phyloP scores from a whole-genome alignment of 2,113 vertebrate species.

The Onychorhynchus coronatus region DNA sequence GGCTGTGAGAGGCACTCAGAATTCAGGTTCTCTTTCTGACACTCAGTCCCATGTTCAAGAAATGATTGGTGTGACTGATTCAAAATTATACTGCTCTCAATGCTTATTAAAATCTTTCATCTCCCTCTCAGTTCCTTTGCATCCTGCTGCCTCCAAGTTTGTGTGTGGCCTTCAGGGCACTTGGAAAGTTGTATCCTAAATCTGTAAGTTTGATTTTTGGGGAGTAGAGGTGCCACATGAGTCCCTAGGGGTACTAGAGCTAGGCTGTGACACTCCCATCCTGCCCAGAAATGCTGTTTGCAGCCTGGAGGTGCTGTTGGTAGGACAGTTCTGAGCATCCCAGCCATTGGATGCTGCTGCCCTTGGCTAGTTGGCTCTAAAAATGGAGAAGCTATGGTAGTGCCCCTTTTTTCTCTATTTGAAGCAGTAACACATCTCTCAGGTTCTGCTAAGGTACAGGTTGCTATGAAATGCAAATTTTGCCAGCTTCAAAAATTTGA shows the following conservation, averaged over 20 bases:
- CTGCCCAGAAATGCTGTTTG: neutral
- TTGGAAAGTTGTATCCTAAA: neutral
- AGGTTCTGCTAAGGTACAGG: neutral
- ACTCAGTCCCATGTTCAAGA: neutral
- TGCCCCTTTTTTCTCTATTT: neutral
- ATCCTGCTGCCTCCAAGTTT: neutral
- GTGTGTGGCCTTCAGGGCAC: neutral
- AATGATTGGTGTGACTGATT: neutral
- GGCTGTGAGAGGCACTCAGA: neutral
- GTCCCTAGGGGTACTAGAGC: neutral
- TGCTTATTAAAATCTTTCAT: neutral
- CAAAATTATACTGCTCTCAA: neutral
- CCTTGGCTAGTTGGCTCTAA: neutral
- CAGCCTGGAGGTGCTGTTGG: neutral
- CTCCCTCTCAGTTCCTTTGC: neutral
- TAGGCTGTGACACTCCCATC: fast-evolving
- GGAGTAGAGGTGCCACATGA: neutral
- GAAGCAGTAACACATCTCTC: neutral
- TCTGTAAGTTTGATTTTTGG: neutral
- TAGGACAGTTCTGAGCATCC: neutral
- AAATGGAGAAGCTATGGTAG: neutral
- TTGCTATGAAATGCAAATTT: neutral
- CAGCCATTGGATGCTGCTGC: neutral
- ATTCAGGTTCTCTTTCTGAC: neutral
- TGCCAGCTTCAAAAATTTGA: neutral